Evolutionary conservation across 2,113 vertebrate species (phyloP), one percentile per base, ranked within the genome.

Genomic region (Gasterosteus aculeatus): DNA sequence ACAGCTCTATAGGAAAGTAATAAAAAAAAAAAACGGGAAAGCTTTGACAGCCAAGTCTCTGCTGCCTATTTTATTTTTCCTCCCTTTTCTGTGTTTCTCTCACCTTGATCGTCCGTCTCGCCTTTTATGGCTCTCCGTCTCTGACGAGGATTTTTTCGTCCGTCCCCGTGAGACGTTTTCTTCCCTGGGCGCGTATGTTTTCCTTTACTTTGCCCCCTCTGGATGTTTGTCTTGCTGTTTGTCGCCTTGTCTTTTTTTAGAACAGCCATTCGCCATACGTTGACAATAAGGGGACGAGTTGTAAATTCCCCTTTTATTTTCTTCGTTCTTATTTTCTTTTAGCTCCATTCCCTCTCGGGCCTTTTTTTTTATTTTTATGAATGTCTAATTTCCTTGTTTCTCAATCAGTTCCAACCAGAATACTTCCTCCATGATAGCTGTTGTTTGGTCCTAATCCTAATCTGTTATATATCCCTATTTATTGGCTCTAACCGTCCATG

Each of bases 1-100:
- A 92, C 81, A 88, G 75, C 77, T 83, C 83, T 89, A 81, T 78
- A 82, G 84, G 82, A 86, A 84, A 86, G 85, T 89, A 90, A 91
- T 92, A 90, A 90, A 90, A 26, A 26, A 26, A 26, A 26, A 26
- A 26, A 90, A 88, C 62, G 86, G 71, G 74, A 84, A 82, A 83
- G 87, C 75, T 80, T 72, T 75, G 78, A 86, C 85, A 58, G 66
- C 79, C 74, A 84, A 69, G 84, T 80, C 78, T 64, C 80, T 72
- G n/a, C 49, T 72, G 15, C 44, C 84, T 80, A 53, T 69, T 82
- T 84, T 15, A 73, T 82, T 74, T 61, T 29, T 46, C 18, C 47
- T 44, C 26, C 41, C 7, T 56, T 60, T 68, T 66, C 60, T 70
- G n/a, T 53, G 49, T 69, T 69, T 67, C 59, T 78, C 26, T 75